These are phyloP conservation scores for Lochmaea crataegi DNA, from an alignment of 2,888 invertebrate species.

Conservation along the genomic window DNA sequence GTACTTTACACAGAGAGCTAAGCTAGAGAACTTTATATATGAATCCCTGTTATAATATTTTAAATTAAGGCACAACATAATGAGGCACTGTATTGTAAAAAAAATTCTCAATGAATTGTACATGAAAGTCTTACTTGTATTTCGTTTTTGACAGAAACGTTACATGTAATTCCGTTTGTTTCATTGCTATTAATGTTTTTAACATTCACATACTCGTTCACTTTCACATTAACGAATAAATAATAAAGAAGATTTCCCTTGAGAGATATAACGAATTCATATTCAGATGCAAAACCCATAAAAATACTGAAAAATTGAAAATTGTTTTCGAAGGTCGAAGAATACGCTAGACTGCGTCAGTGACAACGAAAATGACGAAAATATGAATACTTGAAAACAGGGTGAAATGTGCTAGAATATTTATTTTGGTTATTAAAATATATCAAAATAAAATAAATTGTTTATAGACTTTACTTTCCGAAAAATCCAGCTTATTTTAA, in stretches of 20 bases:
- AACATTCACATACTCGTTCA: background rate
- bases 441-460: too few relatives aligned
- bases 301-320: background rate
- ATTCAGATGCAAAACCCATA: conserved; percentile 15
- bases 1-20: too few relatives aligned
- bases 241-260: background rate
- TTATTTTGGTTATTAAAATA: too few relatives aligned
- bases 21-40: too few relatives aligned
- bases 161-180: conserved; percentile 17
- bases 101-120: background rate
- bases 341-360: background rate
- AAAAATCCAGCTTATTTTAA: too few relatives aligned
- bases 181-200: background rate
- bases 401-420: background rate
- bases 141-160: background rate
- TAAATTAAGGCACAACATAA: too few relatives aligned
- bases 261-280: background rate
- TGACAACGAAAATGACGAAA: background rate
- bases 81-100: background rate
- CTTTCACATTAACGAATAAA: background rate
- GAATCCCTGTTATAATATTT: too few relatives aligned
- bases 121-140: background rate
- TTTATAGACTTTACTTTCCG: too few relatives aligned
- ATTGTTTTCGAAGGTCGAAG: background rate
- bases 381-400: background rate